These are phyloP conservation scores for Trematomus bernacchii DNA, from an alignment of 2,797 vertebrate species.

Conservation along the genomic window DNA sequence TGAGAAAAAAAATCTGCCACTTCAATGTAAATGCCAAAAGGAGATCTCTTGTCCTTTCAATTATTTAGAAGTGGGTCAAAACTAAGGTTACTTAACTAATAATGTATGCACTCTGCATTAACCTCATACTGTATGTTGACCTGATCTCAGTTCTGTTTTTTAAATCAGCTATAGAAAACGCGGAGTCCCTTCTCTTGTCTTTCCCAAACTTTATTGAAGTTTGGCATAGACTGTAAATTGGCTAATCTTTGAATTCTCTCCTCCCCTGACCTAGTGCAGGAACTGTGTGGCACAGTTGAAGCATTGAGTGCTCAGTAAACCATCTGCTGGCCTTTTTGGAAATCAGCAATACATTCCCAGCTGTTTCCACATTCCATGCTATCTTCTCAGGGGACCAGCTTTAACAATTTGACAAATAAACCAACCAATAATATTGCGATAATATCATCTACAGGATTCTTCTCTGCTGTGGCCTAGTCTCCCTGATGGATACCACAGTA, in stretches of 20 bases:
- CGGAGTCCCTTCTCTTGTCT: constrained; percentile 19
- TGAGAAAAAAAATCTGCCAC: neutral
- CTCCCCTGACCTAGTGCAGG: constrained; percentile 36
- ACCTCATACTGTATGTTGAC: neutral
- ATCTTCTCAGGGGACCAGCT: constrained; percentile 49
- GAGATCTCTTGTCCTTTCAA: constrained; percentile 2
- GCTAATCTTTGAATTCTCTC: constrained; percentile 39
- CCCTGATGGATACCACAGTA: constrained; percentile 52
- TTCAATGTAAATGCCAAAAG: constrained; percentile 13
- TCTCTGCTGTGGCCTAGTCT: constrained; percentile 27
- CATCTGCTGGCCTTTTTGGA: constrained; percentile 57
- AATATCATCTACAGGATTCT: constrained; percentile 45
- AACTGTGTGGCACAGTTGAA: constrained; percentile 58
- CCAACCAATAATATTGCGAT: constrained; percentile 51
- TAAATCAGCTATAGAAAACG: constrained; percentile 14
- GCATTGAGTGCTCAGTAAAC: constrained; percentile 57
- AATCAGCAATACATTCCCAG: constrained; percentile 68
- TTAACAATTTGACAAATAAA: constrained; percentile 67
- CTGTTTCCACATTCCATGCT: constrained; percentile 67
- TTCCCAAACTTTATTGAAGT: constrained; percentile 20
- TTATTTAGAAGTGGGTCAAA: constrained; percentile 18
- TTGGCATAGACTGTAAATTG: constrained; percentile 11
- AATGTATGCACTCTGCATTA: neutral
- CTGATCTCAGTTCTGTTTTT: neutral
- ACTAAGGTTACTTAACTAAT: constrained; percentile 3